A percentile compares a stretch with the other conserved stretches of the same genome.
Conservation (phyloP, 2,888 invertebrate species). For the Lycaena phlaeas region DNA sequence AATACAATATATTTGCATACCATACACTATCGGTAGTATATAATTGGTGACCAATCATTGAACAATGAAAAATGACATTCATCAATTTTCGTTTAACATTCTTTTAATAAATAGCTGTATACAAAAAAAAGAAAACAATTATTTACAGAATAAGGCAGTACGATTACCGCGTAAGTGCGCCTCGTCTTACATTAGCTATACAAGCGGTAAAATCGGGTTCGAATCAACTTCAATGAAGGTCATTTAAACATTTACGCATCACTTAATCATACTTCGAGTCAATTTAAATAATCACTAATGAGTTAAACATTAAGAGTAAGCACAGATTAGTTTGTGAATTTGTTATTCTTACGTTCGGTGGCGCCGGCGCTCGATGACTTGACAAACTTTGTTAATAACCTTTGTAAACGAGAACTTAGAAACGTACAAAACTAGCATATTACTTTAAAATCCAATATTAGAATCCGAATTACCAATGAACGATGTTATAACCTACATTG, state of each 20-base stretch:
- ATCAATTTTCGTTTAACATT: constrained; percentile 68
- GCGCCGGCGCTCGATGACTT: constrained; percentile 7
- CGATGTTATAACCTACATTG: not conserved
- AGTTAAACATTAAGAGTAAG: constrained; percentile 67
- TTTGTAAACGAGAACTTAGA: not conserved
- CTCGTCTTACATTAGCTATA: constrained; percentile 66
- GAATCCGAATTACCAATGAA: not conserved
- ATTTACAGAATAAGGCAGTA: constrained; percentile 73
- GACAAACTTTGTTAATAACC: not conserved
- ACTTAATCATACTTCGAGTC: constrained; percentile 58
- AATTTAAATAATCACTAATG: constrained; percentile 61
- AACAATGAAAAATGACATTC: constrained; percentile 68
- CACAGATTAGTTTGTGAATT: constrained; percentile 70
- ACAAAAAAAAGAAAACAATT: constrained; percentile 67
- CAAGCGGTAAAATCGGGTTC: constrained; percentile 66
- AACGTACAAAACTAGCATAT: constrained; percentile 4
- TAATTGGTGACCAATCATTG: constrained; percentile 70
- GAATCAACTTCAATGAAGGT: constrained; percentile 49
- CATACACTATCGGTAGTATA: constrained; percentile 70
- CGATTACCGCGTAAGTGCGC: constrained; percentile 67
- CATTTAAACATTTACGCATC: constrained; percentile 46
- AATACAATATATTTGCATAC: constrained; percentile 72
- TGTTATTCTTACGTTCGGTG: constrained; percentile 35
- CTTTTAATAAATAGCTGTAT: constrained; percentile 74
- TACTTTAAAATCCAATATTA: not conserved